These are phyloP conservation scores for Drosophila kambysellisi DNA, from an alignment of 2,888 invertebrate genomes.

Conservation along the genomic window DNA sequence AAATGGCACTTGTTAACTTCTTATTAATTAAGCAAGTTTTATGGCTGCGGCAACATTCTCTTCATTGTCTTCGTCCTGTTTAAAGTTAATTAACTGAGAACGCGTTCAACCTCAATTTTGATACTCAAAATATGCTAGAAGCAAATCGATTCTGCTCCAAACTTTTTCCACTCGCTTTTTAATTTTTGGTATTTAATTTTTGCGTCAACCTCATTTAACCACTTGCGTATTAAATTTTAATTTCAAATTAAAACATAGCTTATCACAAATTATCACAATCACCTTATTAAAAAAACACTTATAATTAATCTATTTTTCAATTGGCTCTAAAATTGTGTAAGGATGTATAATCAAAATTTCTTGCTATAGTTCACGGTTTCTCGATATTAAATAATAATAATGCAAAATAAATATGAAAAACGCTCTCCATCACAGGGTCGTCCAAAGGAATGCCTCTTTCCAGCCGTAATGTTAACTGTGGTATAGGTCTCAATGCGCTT, in stretches of 20 bases:
- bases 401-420: too few species aligned
- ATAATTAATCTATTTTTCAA: not conserved
- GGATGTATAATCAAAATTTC: not conserved
- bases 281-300: not conserved
- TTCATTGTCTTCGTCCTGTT: too few species aligned
- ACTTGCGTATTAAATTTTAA: too few species aligned
- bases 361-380: not conserved
- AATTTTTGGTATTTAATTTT: too few species aligned
- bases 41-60: not conserved
- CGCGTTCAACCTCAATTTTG: too few species aligned
- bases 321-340: not conserved
- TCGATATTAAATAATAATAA: not conserved
- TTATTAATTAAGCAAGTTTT: not conserved
- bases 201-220: too few species aligned
- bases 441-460: too few species aligned
- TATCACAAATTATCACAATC: not conserved
- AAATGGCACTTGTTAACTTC: not conserved
- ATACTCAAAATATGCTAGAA: too few species aligned
- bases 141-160: not conserved
- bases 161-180: not conserved
- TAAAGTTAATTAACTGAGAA: too few species aligned
- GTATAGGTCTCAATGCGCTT: not conserved
- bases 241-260: not conserved
- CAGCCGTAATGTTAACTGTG: too few species aligned
- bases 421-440: too few species aligned